phyloP scores from a whole-genome alignment of 2,888 invertebrate genomes.

The Hypomecis atomaria region DNA sequence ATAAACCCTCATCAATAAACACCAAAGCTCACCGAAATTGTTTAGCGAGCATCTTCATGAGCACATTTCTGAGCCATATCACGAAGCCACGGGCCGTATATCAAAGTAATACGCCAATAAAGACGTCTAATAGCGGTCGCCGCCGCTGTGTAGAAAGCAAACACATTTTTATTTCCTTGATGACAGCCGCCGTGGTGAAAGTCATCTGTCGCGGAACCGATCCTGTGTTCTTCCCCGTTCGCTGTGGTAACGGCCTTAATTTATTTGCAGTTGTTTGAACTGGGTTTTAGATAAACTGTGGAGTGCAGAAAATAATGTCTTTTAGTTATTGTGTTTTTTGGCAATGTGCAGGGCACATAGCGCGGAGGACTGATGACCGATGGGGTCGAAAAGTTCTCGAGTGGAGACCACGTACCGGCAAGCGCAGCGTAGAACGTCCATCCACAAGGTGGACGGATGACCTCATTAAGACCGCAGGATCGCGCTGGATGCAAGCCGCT shows the following conservation, averaged over 20 bases:
- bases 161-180: slow-evolving; percentile 33
- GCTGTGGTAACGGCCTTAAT: slow-evolving; percentile 2
- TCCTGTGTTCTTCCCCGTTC: slow-evolving; percentile 7
- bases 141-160: slow-evolving; percentile 25
- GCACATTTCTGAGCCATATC: slow-evolving; percentile 29
- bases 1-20: slow-evolving; percentile 19
- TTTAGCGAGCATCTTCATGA: slow-evolving; percentile 28
- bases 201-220: slow-evolving; percentile 4
- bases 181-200: slow-evolving; percentile 12
- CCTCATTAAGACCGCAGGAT: no score
- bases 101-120: slow-evolving; percentile 38
- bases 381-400: no score
- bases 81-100: slow-evolving; percentile 28
- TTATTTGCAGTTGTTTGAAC: background rate
- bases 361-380: no score
- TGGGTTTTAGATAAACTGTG: no score
- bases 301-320: no score
- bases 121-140: slow-evolving; percentile 31
- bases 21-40: slow-evolving; percentile 19
- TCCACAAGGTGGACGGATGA: no score
- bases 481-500: no score
- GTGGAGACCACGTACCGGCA: no score
- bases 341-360: no score
- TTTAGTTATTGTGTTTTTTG: no score
- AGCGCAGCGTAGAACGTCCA: no score